Evolutionary conservation across 2,797 vertebrate genomes (phyloP).

Genomic region (Chelon labrosus): DNA sequence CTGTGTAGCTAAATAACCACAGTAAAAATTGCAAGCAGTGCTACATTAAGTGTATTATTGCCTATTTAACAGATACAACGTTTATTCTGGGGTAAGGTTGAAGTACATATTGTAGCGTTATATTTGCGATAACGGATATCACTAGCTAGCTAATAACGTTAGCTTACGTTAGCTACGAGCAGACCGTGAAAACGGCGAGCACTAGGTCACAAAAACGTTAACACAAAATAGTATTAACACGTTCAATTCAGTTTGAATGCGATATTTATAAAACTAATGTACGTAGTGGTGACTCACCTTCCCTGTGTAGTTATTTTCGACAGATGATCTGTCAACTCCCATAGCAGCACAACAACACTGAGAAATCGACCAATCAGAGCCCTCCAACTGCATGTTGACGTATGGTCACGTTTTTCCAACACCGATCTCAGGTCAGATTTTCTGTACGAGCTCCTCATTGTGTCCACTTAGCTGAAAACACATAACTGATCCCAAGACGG

Average conservation of each 20-base stretch:
- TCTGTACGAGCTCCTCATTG: accelerated
- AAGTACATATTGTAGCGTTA: neutral
- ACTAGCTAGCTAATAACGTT: constrained; percentile 1
- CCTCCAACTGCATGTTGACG: constrained; percentile 3
- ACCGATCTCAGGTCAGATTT: constrained; percentile 45
- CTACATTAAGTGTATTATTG: accelerated
- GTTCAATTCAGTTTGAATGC: neutral
- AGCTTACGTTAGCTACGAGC: neutral
- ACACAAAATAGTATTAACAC: neutral
- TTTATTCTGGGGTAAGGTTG: neutral
- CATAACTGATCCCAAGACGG: constrained; percentile 16
- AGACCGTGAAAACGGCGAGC: neutral
- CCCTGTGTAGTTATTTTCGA: neutral
- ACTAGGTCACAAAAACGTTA: neutral
- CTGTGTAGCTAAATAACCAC: neutral
- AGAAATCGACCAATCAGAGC: constrained; percentile 60
- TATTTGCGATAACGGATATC: neutral
- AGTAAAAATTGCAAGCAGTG: neutral
- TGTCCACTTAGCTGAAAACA: neutral
- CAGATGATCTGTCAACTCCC: constrained; percentile 34
- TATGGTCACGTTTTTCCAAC: neutral
- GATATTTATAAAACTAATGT: neutral
- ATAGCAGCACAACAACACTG: constrained; percentile 22
- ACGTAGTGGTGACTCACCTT: constrained; percentile 14
- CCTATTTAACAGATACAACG: neutral